Conservation (phyloP, 2,113 vertebrate genomes). For the Synchiropus splendidus region DNA sequence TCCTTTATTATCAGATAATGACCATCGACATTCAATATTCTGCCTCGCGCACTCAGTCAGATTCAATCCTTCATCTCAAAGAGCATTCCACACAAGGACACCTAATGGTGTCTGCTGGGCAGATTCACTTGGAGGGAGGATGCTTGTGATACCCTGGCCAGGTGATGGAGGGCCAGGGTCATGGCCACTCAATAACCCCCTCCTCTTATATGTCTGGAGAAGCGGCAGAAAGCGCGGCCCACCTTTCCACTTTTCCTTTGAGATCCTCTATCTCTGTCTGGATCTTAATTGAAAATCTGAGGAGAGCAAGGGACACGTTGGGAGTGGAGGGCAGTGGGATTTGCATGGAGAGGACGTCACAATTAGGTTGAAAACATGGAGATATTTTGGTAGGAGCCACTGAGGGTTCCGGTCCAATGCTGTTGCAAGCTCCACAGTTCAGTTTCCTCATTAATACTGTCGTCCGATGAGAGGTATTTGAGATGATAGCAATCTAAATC, state of each 20-base stretch:
- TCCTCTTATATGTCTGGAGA: slow-evolving; percentile 19
- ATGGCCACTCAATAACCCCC: slow-evolving; percentile 37
- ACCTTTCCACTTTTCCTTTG: slow-evolving; percentile 23
- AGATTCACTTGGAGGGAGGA: slow-evolving; percentile 9
- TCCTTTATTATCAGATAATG: slow-evolving; percentile 16
- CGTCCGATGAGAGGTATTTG: too few species aligned
- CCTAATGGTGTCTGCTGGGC: slow-evolving; percentile 14
- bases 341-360: slow-evolving; percentile 41
- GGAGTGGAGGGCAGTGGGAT: slow-evolving; percentile 10
- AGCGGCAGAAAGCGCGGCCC: slow-evolving; percentile 6
- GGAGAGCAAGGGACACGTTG: slow-evolving; percentile 7
- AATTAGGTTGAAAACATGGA: slow-evolving; percentile 42
- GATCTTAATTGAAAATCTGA: slow-evolving; percentile 67
- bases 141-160: slow-evolving; percentile 16
- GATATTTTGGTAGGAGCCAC: too few species aligned
- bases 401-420: too few species aligned
- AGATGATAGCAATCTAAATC: too few species aligned
- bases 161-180: slow-evolving; percentile 35
- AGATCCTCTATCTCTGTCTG: slow-evolving; percentile 54
- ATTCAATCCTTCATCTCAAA: slow-evolving; percentile 20
- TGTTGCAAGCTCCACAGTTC: too few species aligned
- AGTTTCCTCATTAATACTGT: too few species aligned
- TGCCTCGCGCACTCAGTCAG: slow-evolving; percentile 5
- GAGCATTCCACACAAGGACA: slow-evolving; percentile 36
- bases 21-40: slow-evolving; percentile 10